Evolutionary conservation across 1,140 invertebrate species (phyloP).

Genomic region (Heterodera schachtii): DNA sequence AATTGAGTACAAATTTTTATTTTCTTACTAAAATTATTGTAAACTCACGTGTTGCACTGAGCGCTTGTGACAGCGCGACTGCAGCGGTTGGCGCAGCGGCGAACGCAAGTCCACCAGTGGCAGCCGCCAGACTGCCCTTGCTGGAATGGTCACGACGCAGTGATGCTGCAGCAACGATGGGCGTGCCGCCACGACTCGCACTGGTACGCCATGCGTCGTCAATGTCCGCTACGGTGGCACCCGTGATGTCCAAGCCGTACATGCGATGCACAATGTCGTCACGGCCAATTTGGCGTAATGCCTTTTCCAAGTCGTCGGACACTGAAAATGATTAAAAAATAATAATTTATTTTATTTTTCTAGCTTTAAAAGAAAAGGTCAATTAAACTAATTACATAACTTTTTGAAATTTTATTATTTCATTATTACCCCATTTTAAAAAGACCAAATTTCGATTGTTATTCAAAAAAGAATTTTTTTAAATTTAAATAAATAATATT

Average conservation of each 20-base stretch:
- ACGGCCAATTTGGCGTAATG: constrained; percentile 60
- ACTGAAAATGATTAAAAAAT: constrained; percentile 43
- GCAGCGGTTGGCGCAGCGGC: not conserved
- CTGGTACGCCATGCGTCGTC: constrained; percentile 12
- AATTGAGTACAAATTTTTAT: too few species aligned
- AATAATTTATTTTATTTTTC: constrained; percentile 20
- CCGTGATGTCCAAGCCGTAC: constrained; percentile 38
- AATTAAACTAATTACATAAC: too few species aligned
- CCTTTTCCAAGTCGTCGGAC: constrained; percentile 56
- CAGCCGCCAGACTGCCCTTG: constrained; percentile 33
- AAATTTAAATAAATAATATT: too few species aligned
- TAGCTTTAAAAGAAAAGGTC: too few species aligned
- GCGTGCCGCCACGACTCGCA: constrained; percentile 11
- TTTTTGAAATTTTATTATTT: too few species aligned
- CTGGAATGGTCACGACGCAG: constrained; percentile 36
- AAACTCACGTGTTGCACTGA: constrained; percentile 19
- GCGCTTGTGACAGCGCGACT: not conserved
- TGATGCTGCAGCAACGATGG: constrained; percentile 26
- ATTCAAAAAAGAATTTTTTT: too few species aligned
- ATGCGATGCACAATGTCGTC: constrained; percentile 64
- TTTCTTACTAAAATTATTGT: too few species aligned
- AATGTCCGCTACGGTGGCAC: constrained; percentile 6
- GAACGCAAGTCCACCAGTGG: not conserved
- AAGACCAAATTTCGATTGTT: too few species aligned
- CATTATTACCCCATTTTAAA: too few species aligned